Percentiles rank a stretch among this genome's conserved stretches.
Conservation (phyloP, 2,113 vertebrate genomes). For the Hystrix cristata region DNA sequence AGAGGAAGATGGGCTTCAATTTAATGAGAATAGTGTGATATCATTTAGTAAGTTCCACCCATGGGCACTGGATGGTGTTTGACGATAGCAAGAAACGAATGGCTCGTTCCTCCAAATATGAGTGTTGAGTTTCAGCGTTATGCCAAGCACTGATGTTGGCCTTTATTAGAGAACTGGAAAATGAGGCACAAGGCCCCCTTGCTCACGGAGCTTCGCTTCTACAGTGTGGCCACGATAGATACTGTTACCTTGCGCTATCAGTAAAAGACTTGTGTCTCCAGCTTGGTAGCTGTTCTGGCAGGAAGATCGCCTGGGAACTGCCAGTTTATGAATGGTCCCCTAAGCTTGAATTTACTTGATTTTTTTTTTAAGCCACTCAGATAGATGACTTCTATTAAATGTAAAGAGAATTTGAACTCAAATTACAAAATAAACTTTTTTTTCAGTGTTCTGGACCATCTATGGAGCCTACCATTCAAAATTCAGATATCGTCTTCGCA, state of each 20-base stretch:
- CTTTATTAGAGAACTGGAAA: not conserved
- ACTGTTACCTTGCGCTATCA: conserved; percentile 10
- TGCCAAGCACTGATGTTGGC: not conserved
- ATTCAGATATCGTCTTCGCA: conserved; percentile 94
- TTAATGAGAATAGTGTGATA: not conserved
- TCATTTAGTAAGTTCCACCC: conserved; percentile 13
- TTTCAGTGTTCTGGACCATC: conserved; percentile 96
- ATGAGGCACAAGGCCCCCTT: not conserved
- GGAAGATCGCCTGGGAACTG: not conserved
- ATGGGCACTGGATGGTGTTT: not conserved
- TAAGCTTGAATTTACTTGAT: conserved; percentile 42
- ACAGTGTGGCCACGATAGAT: not conserved
- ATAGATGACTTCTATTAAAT: conserved; percentile 62
- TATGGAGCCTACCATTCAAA: conserved; percentile 98
- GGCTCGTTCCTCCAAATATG: not conserved
- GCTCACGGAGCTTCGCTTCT: not conserved
- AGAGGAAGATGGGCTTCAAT: not conserved
- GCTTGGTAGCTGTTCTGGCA: not conserved
- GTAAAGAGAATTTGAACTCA: conserved; percentile 41
- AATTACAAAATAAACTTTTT: conserved; percentile 64
- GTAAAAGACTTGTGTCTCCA: not conserved
- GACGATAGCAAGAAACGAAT: not conserved
- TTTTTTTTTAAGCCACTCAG: conserved; percentile 22
- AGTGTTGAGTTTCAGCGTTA: not conserved
- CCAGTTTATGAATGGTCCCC: not conserved